Percentiles rank a stretch among this genome's conserved stretches.
Conservation (phyloP, 2,113 vertebrate species). For the Strix uralensis region DNA sequence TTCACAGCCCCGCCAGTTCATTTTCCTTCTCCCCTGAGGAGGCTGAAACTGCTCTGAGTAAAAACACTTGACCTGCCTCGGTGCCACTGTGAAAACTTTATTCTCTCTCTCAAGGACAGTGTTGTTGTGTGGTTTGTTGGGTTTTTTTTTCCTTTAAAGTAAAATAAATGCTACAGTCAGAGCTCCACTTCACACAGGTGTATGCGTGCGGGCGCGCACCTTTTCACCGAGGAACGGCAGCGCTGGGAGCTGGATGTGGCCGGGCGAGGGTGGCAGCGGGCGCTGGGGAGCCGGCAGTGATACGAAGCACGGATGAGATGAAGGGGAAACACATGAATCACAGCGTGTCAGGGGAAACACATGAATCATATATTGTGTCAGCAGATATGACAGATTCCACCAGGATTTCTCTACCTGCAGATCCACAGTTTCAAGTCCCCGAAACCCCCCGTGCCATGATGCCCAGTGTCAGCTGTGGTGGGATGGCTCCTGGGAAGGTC, state of each 20-base stretch:
- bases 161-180: neutral
- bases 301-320: neutral
- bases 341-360: neutral
- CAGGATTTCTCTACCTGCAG: neutral
- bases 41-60: neutral
- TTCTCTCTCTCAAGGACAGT: conserved; percentile 51
- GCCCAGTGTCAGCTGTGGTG: neutral
- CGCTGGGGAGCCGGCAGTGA: neutral
- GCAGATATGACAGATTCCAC: neutral
- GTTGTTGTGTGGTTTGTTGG: too few relatives aligned
- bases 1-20: rapidly evolving
- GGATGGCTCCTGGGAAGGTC: neutral
- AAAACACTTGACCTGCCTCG: neutral
- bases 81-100: conserved; percentile 58
- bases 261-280: neutral
- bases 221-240: neutral
- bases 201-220: rapidly evolving
- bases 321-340: neutral
- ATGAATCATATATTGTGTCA: neutral
- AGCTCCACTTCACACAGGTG: neutral
- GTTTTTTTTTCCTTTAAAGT: neutral
- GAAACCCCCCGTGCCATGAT: rapidly evolving
- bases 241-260: neutral
- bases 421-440: neutral
- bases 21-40: neutral